Evolutionary conservation across 2,888 invertebrate species (phyloP), one percentile per base, ranked within the genome.

Genomic region (Eumerus sabulonum): DNA sequence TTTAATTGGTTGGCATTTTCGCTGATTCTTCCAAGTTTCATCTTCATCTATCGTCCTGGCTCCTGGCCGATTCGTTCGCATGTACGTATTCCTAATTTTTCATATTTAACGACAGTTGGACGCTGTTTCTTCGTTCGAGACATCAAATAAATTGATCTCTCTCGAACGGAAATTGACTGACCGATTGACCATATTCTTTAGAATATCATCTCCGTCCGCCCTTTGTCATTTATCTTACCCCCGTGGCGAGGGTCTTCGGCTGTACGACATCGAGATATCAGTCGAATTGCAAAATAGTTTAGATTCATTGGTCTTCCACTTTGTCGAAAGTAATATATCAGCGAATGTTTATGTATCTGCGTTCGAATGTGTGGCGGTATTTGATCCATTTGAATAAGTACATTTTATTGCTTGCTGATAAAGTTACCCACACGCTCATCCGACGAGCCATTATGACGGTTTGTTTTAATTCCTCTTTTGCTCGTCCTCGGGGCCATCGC

Each of bases 1-100:
- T 73, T 79, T 79, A 79, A 79, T 79, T 79, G 68, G 74, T 68
- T 74, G 74, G 60, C 63, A 74, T 73, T 77, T 79, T 79, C 64
- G 74, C 79, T 79, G 74, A 79, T 74, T 73, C 68, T 53, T 63
- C 63, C 56, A 72, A 63, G n/a, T 27, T 27, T 27, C 42, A 11
- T 27, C 51, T 47, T 47, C 50, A 60, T 35, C 12, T 42, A 38
- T n/a, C 42, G 50, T 27, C 27, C 7, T 27, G 3, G 27, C n/a
- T 27, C 27, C 18, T 35, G n/a, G 9, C 18, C 35, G 11, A 19
- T 11, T 2, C 12, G 5, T 45, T 14, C 11, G 35, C 48, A 35
- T 14, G 5, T 45, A 14, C 11, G 35, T 54, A 35, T 77, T 50
- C 53, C 59, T 77, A 74, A 79, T 79, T 79, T 79, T 79, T 79